Conservation (phyloP, 2,888 invertebrate genomes). For the Microplitis deprimator region DNA sequence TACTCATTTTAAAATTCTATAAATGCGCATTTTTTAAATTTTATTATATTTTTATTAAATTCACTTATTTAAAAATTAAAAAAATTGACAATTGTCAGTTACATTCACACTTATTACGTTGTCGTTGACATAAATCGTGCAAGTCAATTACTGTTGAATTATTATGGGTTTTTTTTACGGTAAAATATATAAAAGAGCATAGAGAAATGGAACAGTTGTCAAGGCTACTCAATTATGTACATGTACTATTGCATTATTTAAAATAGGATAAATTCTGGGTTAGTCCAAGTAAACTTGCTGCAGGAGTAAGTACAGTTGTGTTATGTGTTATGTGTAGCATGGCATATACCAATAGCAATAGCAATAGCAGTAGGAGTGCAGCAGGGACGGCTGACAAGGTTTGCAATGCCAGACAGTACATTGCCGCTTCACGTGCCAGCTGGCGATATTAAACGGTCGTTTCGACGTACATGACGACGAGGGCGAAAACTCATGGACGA, state of each 20-base stretch:
- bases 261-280: conserved; percentile 32
- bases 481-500: conserved; percentile 34
- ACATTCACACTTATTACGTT: not conserved
- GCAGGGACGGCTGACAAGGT: conserved; percentile 35
- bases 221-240: too few species aligned
- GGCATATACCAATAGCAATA: not conserved
- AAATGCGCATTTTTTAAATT: too few species aligned
- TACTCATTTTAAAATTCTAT: too few species aligned
- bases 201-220: too few species aligned
- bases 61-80: too few species aligned
- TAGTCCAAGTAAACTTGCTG: conserved; percentile 14
- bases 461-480: conserved; percentile 27
- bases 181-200: too few species aligned
- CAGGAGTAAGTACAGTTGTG: not conserved
- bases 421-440: conserved; percentile 54
- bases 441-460: conserved; percentile 49
- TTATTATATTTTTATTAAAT: too few species aligned
- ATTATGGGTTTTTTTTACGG: too few species aligned
- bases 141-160: too few species aligned
- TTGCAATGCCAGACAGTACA: conserved; percentile 51
- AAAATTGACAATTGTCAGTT: too few species aligned
- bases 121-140: too few species aligned
- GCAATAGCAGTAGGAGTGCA: not conserved
- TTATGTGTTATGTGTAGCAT: not conserved
- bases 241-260: too few species aligned